Conservation (phyloP, 1,140 invertebrate genomes). For the Atta colombica region DNA sequence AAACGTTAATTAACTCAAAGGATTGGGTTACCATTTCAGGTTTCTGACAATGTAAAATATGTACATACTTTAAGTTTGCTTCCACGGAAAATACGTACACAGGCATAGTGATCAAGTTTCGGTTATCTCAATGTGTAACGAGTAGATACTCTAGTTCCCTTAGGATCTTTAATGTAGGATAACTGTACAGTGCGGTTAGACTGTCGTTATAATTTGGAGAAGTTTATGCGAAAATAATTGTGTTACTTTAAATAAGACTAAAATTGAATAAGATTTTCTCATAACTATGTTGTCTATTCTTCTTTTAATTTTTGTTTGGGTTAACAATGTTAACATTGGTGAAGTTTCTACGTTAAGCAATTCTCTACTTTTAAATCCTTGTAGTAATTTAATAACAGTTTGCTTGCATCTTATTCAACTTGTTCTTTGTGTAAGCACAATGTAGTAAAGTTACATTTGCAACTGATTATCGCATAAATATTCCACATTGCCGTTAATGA, state of each 20-base stretch:
- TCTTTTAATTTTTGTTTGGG: conserved; percentile 3
- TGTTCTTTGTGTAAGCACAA: not conserved
- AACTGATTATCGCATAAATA: conserved; percentile 24
- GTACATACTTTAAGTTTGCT: not conserved
- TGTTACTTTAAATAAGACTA: not conserved
- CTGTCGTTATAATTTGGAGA: not conserved
- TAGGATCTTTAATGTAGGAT: conserved; percentile 20
- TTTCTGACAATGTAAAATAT: too few species aligned
- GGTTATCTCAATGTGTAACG: not conserved
- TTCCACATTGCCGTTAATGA: not conserved
- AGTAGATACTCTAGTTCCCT: not conserved
- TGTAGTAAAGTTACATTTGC: not conserved
- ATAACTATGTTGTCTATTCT: not conserved
- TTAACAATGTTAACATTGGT: not conserved
- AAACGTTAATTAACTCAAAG: too few species aligned
- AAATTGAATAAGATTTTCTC: conserved; percentile 13
- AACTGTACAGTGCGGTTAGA: not conserved
- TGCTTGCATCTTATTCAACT: not conserved
- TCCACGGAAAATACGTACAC: not conserved
- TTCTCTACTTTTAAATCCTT: not conserved
- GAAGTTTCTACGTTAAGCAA: not conserved
- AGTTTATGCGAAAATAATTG: not conserved
- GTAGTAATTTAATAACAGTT: conserved; percentile 1
- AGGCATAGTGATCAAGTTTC: conserved; percentile 13
- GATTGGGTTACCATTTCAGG: too few species aligned